phyloP scores from a whole-genome alignment of 2,888 invertebrate genomes.

The Noctua pronuba region DNA sequence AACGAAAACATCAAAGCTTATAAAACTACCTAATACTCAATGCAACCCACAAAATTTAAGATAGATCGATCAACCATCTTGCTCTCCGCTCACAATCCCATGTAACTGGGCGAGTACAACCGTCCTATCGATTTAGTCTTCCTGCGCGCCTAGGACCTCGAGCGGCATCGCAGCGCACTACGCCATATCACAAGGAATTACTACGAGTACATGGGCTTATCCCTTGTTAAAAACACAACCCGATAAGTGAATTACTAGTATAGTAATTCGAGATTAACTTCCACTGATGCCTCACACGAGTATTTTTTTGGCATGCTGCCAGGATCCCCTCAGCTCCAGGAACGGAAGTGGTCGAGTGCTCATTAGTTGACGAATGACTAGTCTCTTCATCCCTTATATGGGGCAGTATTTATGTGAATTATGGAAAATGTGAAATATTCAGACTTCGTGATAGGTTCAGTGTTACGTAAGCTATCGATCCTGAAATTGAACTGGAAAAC shows the following conservation, averaged over 20 bases:
- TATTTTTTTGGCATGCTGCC: constrained; percentile 49
- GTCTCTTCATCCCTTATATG: constrained; percentile 27
- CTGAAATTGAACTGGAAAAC: constrained; percentile 19
- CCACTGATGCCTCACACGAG: constrained; percentile 43
- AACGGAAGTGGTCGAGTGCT: constrained; percentile 40
- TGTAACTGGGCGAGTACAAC: constrained; percentile 30
- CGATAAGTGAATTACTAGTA: constrained; percentile 40
- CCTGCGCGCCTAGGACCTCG: constrained; percentile 21
- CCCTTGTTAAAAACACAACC: constrained; percentile 26
- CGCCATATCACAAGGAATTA: constrained; percentile 19
- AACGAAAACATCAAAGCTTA: constrained; percentile 6
- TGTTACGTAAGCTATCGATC: constrained; percentile 24
- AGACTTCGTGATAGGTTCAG: constrained; percentile 2
- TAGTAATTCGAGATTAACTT: constrained; percentile 53
- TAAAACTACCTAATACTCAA: not conserved
- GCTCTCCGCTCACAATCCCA: constrained; percentile 26
- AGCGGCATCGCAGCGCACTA: constrained; percentile 20
- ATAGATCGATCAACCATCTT: constrained; percentile 4
- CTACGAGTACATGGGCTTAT: constrained; percentile 22
- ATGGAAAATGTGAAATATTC: constrained; percentile 7
- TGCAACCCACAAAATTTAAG: constrained; percentile 11
- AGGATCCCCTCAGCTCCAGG: constrained; percentile 28
- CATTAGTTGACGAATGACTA: constrained; percentile 38
- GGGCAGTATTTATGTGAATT: constrained; percentile 2
- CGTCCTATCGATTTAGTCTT: constrained; percentile 43